These are phyloP conservation scores for Rostratula benghalensis DNA, from an alignment of 2,113 vertebrate species.

Conservation along the genomic window DNA sequence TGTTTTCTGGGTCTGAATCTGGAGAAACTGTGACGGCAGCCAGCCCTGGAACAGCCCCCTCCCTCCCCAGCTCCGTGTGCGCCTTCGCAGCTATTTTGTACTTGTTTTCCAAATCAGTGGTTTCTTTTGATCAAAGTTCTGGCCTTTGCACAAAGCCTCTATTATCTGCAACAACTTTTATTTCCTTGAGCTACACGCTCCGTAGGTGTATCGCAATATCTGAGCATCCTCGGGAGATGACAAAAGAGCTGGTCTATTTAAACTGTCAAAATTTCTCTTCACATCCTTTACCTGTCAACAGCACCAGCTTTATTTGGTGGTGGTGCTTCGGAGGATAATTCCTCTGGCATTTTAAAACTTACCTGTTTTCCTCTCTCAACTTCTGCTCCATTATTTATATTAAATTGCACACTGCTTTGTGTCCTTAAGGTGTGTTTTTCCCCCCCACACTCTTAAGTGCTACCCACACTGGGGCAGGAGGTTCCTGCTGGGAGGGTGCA, in stretches of 20 bases:
- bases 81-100: neutral
- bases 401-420: neutral
- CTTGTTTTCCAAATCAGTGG: neutral
- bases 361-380: neutral
- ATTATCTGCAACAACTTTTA: neutral
- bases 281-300: neutral
- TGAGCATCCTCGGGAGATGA: neutral
- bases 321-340: neutral
- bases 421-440: neutral
- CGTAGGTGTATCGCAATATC: neutral
- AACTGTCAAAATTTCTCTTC: neutral
- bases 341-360: neutral
- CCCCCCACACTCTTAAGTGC: neutral
- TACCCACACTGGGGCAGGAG: accelerated
- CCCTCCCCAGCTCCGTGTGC: neutral
- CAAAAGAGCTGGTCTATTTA: neutral
- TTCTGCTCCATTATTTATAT: neutral
- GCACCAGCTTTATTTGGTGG: neutral
- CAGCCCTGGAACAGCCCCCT: neutral
- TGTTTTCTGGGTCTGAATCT: accelerated
- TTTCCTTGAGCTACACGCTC: neutral
- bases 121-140: neutral
- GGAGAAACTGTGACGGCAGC: accelerated
- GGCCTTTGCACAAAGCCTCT: neutral
- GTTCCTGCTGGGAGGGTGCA: too few species aligned